Base-by-base conservation (phyloP, 2,113 vertebrate species). In the Dendrocopos noguchii region DNA sequence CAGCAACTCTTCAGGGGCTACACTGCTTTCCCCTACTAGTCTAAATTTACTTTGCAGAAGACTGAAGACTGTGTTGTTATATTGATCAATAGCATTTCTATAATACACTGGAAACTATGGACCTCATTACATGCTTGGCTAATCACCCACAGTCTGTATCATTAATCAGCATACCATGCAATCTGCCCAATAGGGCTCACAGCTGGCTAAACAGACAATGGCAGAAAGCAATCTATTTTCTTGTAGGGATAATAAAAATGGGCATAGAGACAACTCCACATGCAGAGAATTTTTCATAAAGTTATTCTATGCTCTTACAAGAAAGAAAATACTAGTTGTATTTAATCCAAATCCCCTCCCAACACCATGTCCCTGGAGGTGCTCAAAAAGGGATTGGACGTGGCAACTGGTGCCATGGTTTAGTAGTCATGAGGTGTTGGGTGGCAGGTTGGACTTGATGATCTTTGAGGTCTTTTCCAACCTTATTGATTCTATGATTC, bases 141-240 rank as follows among this genome's bases (percentile, higher is more conserved):
- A 52, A 80, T 68, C 65, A 73, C 36, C 36, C 44, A 39, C 0
- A 1, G 63, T 55, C 47, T 50, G 0, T 31, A 60, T n/a, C 39
- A 59, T 76, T 42, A 73, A 81, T 42, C 55, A 77, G 65, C 42
- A 75, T 15, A 55, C 34, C 39, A 61, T 19, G 18, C 66, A 87
- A 63, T 42, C 44, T 76, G 63, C 53, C 71, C 88, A 60, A 5
- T 0, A 64, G 28, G 46, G 33, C 33, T 89, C 76, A 84, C 20
- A 84, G 15, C 34, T 53, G 29, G 24, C 60, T 80, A 83, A 89
- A 80, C 36, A 73, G 29, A 80, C 29, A 83, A 61, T 14, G 9
- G 47, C 52, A 90, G 72, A 83, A 91, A 63, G 46, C 28, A 82
- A 66, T 2, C 21, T 46, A 25, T 87, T 80, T 93, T 71, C 59